Base-by-base conservation (phyloP, 2,888 invertebrate species). In the Lithodes maja region DNA sequence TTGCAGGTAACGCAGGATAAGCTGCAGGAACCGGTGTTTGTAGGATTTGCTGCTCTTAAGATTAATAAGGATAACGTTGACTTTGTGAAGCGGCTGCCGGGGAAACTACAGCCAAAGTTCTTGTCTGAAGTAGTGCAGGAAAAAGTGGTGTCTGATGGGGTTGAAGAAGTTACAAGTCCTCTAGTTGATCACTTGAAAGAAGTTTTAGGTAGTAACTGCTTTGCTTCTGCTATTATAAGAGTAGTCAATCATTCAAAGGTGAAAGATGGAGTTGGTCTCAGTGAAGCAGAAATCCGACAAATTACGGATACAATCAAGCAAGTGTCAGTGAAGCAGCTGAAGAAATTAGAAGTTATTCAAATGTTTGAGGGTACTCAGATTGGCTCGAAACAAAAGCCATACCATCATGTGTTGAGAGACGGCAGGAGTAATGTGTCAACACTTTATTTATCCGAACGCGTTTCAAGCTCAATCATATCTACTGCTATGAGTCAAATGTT, bases 11-110 rank as follows among this genome's bases (percentile, higher is more conserved):
- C 33, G 5, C 1, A 83, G 9, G 49, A 15, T 12, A 68, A 52
- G n/a, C 75, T 83, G 17, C 15, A 82, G 52, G 71, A 83, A 49
- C 83, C 87, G 52, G 12, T 83, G n/a, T 77, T 87, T 15, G n/a
- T 78, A 5, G 82, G 78, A 33, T 78, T 87, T 77, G 9, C 50
- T 50, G 2, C 33, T 52, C 53, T 87, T 9, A 9, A 78, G 1
- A 83, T 77, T 17, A 0, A 0, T 2, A 17, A 17, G 71, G n/a
- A 78, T 2, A 68, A 82, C 50, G 5, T 12, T 12, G 83, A 15
- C 17, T 78, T 87, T 83, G 83, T 87, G 33, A 68, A 83, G 9
- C 15, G 7, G 2, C 15, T 87, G 33, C 87, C 87, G 52, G 3
- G 53, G 2, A 77, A 54, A 15, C 55, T 87, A 33, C 77, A 54